Percentiles rank a stretch among this genome's conserved stretches.
Evolutionary conservation across 2,888 invertebrate genomes (phyloP).

Genomic region (Melinaea marsaeus): DNA sequence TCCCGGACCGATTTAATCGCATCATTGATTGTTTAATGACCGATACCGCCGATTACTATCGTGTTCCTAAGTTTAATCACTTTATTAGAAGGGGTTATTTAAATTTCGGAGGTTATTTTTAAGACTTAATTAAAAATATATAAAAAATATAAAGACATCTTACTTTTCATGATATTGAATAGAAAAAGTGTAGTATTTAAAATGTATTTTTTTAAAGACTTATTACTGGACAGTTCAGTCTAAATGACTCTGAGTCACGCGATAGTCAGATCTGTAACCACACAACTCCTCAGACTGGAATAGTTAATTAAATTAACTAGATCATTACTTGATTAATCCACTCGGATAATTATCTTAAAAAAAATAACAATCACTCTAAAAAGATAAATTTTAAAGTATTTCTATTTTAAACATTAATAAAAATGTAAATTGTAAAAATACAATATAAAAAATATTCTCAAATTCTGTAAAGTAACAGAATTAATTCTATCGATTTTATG

Average conservation of each 20-base stretch:
- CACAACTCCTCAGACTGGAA: background rate
- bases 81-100: conserved; percentile 34
- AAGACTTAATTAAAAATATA: too few relatives aligned
- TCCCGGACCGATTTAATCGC: conserved; percentile 40
- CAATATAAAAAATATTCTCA: too few relatives aligned
- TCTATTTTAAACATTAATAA: too few relatives aligned
- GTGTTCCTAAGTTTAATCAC: conserved; percentile 37
- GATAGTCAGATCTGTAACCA: background rate
- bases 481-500: too few relatives aligned
- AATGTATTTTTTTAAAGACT: conserved; percentile 12
- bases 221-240: conserved; percentile 10
- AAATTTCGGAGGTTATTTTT: too few relatives aligned
- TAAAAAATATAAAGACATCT: too few relatives aligned
- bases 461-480: too few relatives aligned
- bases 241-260: background rate
- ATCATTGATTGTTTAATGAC: conserved; percentile 46
- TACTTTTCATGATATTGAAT: too few relatives aligned
- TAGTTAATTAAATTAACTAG: background rate
- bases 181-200: background rate
- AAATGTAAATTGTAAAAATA: too few relatives aligned
- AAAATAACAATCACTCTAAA: background rate
- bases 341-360: background rate
- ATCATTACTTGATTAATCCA: background rate
- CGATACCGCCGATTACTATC: conserved; percentile 35
- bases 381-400: too few relatives aligned